A percentile compares a stretch with the other conserved stretches of the same genome.
These are phyloP conservation scores for Leontopithecus rosalia DNA, from an alignment of 2,797 vertebrate genomes.

Conservation along the genomic window DNA sequence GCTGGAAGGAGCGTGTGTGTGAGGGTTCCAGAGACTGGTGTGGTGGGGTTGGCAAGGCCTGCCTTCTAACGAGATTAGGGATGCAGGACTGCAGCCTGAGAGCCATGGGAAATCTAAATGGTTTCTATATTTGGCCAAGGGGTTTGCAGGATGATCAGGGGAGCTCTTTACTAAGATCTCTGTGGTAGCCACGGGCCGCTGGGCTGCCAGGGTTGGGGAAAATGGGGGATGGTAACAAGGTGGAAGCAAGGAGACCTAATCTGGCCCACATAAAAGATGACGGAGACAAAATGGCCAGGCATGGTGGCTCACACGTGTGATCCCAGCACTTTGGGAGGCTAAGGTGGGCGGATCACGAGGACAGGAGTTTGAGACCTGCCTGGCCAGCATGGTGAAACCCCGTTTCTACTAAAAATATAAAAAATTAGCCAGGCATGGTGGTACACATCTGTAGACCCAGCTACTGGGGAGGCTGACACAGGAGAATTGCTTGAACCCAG, in stretches of 20 bases:
- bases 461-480: too few relatives aligned
- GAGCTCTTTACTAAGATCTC: neutral
- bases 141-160: too few relatives aligned
- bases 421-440: too few relatives aligned
- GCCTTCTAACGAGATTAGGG: neutral
- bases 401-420: too few relatives aligned
- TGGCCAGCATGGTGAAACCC: too few relatives aligned
- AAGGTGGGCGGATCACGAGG: too few relatives aligned
- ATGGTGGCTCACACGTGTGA: too few relatives aligned
- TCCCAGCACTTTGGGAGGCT: too few relatives aligned
- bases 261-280: neutral
- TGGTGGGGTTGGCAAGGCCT: neutral
- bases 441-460: too few relatives aligned
- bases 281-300: neutral
- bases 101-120: neutral
- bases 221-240: accelerated
- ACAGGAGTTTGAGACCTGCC: too few relatives aligned
- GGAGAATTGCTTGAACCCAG: too few relatives aligned
- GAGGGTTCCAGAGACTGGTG: accelerated
- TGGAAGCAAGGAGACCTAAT: neutral
- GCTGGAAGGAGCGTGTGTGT: too few relatives aligned
- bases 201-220: neutral
- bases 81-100: neutral
- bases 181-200: accelerated
- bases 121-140: neutral